Conservation (phyloP, 1,140 invertebrate species). For the Hestina assimilis region DNA sequence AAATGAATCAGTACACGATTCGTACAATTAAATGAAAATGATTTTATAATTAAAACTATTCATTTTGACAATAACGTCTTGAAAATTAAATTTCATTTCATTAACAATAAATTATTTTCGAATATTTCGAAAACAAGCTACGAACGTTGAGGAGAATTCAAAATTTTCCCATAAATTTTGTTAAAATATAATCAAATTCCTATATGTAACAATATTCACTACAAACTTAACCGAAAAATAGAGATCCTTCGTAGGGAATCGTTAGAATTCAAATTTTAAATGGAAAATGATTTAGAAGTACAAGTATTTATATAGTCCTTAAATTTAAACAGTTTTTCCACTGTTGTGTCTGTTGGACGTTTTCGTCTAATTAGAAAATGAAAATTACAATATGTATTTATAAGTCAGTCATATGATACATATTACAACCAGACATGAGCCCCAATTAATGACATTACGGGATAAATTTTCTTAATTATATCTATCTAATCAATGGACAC, state of each 20-base stretch:
- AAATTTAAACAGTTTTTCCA: neutral
- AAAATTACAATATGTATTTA: conserved; percentile 44
- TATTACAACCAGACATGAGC: conserved; percentile 42
- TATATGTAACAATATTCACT: conserved; percentile 42
- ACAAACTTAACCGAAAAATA: conserved; percentile 62
- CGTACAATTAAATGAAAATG: conserved; percentile 2
- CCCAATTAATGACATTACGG: conserved; percentile 21
- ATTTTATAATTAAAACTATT: neutral
- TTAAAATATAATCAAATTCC: conserved; percentile 33
- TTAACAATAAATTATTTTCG: conserved; percentile 11
- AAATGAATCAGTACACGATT: neutral
- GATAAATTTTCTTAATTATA: conserved; percentile 14
- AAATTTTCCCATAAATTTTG: conserved; percentile 62
- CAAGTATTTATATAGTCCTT: conserved; percentile 12
- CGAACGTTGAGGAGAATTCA: conserved; percentile 52
- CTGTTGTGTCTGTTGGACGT: conserved; percentile 53
- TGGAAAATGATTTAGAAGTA: conserved; percentile 39
- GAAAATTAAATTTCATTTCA: conserved; percentile 6
- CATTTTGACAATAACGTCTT: neutral
- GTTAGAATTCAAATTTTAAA: conserved; percentile 35
- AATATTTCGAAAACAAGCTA: conserved; percentile 27
- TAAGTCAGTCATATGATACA: conserved; percentile 61
- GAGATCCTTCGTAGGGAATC: conserved; percentile 70
- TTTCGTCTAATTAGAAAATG: conserved; percentile 31
- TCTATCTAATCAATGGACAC: conserved; percentile 47